Conservation (phyloP, 2,797 vertebrate species). For the Tympanoctomys barrerae region DNA sequence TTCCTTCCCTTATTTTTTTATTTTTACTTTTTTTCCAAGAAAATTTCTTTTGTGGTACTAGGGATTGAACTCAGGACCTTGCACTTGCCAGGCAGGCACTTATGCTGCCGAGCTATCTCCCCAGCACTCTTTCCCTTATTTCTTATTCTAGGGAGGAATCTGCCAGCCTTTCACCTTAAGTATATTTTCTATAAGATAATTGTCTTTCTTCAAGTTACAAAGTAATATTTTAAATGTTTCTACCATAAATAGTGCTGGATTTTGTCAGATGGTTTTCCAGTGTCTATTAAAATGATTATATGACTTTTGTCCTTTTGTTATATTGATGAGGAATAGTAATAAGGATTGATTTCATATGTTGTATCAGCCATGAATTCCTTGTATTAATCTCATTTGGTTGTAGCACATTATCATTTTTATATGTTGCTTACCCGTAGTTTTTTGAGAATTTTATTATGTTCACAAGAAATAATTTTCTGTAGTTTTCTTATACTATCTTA, state of each 20-base stretch:
- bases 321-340: not conserved
- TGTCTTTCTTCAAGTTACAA: not conserved
- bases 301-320: not conserved
- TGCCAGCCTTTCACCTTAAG: not conserved
- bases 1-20: not conserved
- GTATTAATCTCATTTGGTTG: not conserved
- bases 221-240: not conserved
- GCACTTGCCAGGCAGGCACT: too few species aligned
- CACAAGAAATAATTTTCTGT: not conserved
- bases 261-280: conserved; percentile 11
- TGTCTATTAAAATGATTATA: not conserved
- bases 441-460: conserved; percentile 18
- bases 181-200: not conserved
- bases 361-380: not conserved
- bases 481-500: not conserved
- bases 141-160: not conserved
- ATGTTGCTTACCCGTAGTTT: not conserved
- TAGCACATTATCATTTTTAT: not conserved
- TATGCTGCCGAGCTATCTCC: too few species aligned
- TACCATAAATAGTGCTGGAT: not conserved
- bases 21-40: not conserved
- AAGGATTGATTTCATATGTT: conserved; percentile 18
- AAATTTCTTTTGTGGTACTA: too few species aligned
- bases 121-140: not conserved
- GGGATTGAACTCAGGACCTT: too few species aligned